Base-by-base conservation (phyloP, 2,113 vertebrate species). In the Pampusana beccarii region DNA sequence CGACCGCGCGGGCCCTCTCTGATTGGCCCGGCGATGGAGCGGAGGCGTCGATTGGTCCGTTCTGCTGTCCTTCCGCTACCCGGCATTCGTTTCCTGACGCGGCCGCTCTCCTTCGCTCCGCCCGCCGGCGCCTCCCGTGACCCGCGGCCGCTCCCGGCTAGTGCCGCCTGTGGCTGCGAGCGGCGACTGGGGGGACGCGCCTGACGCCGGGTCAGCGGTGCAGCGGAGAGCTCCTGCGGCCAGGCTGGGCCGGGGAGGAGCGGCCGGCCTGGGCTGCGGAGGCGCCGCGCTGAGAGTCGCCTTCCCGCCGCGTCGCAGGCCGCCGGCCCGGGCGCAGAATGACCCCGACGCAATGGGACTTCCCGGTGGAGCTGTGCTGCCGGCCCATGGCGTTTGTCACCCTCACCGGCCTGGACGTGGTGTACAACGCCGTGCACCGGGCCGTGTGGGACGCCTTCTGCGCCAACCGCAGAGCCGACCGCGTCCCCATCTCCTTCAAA, bases 371-470 rank as follows among this genome's bases (percentile, higher is more conserved):
- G 97, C 95, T 99, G 53, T 99, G 99, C 87, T 99, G 99, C 95
- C 98, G 99, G 60, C 99, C 99, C 28, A 99, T 99, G 99, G 99
- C 99, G 29, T 99, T 99, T 67, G 99, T 99, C 67, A 98, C 99
- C 9, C 97, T 99, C 12, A 99, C 99, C 0, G 99, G 99, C 58
- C 97, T 99, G 95, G 99, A 99, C 93, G 99, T 99, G 80, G 98
- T 99, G 18, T 99, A 99, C 90, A 99, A 99, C 80, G 99, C 99
- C 9, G 98, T 99, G 66, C 99, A 99, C 90, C 98, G 99, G 31
- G 99, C 99, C 58, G 99, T 99, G 61, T 99, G 99, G 99, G 99
- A 99, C 20, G 99, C 99, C 40, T 99, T 99, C 97, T 99, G 99
- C 93, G 99, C 98, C 81, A 99, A 99, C 96, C 98, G 99, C 17